Conservation (phyloP, 2,797 vertebrate species). For the Myotis planiceps region DNA sequence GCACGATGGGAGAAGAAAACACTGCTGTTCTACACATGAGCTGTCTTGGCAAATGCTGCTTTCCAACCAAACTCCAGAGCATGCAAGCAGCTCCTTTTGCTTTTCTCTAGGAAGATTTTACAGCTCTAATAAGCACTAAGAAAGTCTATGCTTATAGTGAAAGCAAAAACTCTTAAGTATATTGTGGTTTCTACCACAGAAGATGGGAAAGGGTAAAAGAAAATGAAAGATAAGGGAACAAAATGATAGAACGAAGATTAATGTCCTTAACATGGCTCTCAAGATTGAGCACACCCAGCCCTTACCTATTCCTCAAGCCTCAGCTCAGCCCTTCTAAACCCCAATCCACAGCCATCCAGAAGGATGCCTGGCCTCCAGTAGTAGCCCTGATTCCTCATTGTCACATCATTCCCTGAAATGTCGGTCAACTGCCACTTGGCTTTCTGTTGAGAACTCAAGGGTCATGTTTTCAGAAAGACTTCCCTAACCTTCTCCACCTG, state of each 20-base stretch:
- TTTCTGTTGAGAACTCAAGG: neutral
- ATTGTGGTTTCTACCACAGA: neutral
- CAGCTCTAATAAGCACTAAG: neutral
- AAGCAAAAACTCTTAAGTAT: neutral
- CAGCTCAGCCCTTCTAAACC: neutral
- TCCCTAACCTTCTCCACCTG: neutral
- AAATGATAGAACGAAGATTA: neutral
- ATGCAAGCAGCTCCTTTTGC: neutral
- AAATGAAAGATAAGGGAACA: neutral
- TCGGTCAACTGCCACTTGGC: neutral
- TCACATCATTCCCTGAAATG: neutral
- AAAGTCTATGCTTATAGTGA: neutral
- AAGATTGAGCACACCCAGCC: neutral
- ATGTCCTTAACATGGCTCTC: neutral
- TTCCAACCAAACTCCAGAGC: neutral
- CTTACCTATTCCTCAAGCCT: neutral
- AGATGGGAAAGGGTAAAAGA: neutral
- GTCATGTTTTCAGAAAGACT: neutral
- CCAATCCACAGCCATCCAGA: rapidly evolving
- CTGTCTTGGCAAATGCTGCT: neutral
- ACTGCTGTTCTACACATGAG: neutral
- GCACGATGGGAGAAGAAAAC: neutral
- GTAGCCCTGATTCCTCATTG: too few species aligned
- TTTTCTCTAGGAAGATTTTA: neutral
- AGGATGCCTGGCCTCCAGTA: neutral